Percentiles rank a stretch among this genome's conserved stretches.
Conservation (phyloP, 2,888 invertebrate genomes). For the Rosalia funebris region DNA sequence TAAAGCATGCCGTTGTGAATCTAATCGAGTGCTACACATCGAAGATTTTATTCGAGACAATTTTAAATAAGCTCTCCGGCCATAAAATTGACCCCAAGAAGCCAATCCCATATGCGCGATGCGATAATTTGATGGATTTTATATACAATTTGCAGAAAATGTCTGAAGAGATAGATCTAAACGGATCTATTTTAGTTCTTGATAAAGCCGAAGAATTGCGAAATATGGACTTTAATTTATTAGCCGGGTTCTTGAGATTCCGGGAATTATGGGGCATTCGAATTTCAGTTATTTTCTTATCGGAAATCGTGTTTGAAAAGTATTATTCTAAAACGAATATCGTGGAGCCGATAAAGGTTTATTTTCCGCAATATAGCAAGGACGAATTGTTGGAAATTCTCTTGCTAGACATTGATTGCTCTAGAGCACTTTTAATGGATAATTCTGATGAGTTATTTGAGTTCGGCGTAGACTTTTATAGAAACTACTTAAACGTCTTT, state of each 20-base stretch:
- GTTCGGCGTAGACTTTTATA: conserved; percentile 70
- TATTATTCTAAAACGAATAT: conserved; percentile 77
- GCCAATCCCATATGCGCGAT: conserved; percentile 65
- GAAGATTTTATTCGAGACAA: conserved; percentile 80
- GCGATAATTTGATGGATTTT: conserved; percentile 77
- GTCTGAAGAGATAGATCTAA: conserved; percentile 57
- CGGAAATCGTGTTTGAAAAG: conserved; percentile 84
- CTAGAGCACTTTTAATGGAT: conserved; percentile 46
- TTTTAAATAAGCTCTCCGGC: conserved; percentile 71
- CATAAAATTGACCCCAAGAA: conserved; percentile 60
- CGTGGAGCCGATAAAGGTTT: conserved; percentile 76
- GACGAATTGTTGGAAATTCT: conserved; percentile 71
- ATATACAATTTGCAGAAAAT: conserved; percentile 60
- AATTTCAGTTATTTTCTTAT: conserved; percentile 80
- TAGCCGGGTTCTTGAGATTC: conserved; percentile 78
- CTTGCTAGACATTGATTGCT: conserved; percentile 58
- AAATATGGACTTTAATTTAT: conserved; percentile 77
- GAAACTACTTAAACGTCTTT: conserved; percentile 83
- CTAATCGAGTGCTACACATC: conserved; percentile 84
- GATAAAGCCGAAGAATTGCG: conserved; percentile 85
- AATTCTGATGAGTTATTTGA: conserved; percentile 45
- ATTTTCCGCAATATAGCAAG: conserved; percentile 84
- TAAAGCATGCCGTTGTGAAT: conserved; percentile 75
- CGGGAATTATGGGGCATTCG: conserved; percentile 78
- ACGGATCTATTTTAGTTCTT: conserved; percentile 74